Evolutionary conservation across 2,888 invertebrate genomes (phyloP), one percentile per base, ranked within the genome.

Genomic region (Hermaeophaga mercurialis): DNA sequence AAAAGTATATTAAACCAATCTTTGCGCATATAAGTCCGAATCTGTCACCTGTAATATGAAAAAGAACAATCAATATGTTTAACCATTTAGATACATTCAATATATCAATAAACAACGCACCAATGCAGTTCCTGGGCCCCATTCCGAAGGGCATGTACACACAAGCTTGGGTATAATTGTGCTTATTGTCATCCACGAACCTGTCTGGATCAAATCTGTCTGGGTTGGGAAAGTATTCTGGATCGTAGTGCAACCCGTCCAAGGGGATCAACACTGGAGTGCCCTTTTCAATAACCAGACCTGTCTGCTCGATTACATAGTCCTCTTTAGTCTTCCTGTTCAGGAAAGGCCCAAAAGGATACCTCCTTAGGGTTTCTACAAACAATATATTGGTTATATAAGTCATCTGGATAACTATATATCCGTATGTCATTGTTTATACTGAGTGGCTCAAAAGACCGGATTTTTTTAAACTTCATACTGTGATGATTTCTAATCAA

Each of bases 181-280:
- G 66, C 62, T 64, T 71, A 65, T 56, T 73, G n/a, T 76, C 76
- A 1, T 73, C 73, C 0, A 63, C 66, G 64, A 79, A 79, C 49
- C 79, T 67, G 50, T 79, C 78, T 0, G 80, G 80, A 58, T 80
- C 74, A 58, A 79, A 80, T 58, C 69, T 70, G 28, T 75, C 69
- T 1, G 80, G 79, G 47, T 80, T 72, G 1, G 78, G 74, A 59
- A 69, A 80, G 64, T 75, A 75, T 28, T 73, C 65, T 0, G 73
- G 71, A 64, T 80, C 78, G 43, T 70, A 71, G 54, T 75, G 75
- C 9, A 75, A 47, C 3, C 72, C 73, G 31, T 70, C 69, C 43
- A 71, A 57, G 7, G 80, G 78, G 5, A 81, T 70, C n/a, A 74
- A 62, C 0, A 80, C 64, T 1, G 73, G 67, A 6, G 73, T 75